These are phyloP conservation scores for Neostethus bicornis DNA, from an alignment of 2,797 vertebrate species.

Conservation along the genomic window DNA sequence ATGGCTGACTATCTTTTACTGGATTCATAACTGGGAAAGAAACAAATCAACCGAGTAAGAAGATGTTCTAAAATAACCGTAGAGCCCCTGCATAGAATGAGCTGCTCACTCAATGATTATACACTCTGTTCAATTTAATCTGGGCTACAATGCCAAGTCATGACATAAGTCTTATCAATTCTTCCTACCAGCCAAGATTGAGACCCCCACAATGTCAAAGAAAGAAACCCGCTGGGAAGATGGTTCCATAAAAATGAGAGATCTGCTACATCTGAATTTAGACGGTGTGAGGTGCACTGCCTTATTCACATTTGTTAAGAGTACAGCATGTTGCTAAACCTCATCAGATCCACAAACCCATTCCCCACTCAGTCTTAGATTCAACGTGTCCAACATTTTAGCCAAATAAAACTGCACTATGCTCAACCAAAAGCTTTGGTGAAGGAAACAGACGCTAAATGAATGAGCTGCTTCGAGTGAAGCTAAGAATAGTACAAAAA, in stretches of 20 bases:
- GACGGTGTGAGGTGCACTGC: neutral
- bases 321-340: neutral
- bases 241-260: neutral
- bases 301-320: conserved; percentile 2
- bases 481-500: neutral
- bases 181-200: conserved; percentile 9
- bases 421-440: neutral
- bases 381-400: no score
- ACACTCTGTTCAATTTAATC: conserved; percentile 11
- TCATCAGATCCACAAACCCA: neutral
- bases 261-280: neutral
- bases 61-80: conserved; percentile 1
- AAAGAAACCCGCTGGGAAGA: neutral
- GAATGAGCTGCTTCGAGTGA: neutral
- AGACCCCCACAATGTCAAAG: conserved; percentile 2
- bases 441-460: neutral
- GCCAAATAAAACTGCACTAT: neutral
- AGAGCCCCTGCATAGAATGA: conserved; percentile 4
- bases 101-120: conserved; percentile 9
- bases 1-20: neutral
- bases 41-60: neutral
- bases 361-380: no score
- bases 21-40: neutral
- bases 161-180: conserved; percentile 4
- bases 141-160: conserved; percentile 2